Evolutionary conservation across 30 jellyfish, hydroid and myxozoan genomes (phyloP), one percentile per base, ranked within the genome.

Genomic region (Nemopilema nomurai): DNA sequence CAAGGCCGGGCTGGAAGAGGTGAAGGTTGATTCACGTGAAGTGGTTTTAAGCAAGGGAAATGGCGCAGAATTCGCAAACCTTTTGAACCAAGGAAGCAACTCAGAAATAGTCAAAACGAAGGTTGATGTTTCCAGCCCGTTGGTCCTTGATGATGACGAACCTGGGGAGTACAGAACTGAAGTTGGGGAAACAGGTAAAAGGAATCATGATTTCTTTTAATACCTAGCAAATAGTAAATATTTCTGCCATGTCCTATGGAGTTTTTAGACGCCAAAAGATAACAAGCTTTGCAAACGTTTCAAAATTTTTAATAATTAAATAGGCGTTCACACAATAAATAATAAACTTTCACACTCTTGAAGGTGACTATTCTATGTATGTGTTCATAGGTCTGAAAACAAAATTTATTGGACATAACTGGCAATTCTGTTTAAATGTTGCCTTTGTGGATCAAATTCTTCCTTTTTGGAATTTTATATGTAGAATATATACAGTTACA

Each of bases 121-220:
- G 32, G 82, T 83, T 19, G 91, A 83, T 49, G 78, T 76, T 16
- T 70, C 68, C 33, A 66, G 74, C 18, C 91, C 91, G 22, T 71
- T 83, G 80, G 91, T 83, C 0, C 76, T 83, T 4, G 73, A 70
- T 41, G 91, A 83, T 83, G 91, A 83, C 62, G 91, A 71, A 7
- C 77, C 71, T 21, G 91, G 86, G 7, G 82, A 76, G 50, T 83
- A 83, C 28, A 83, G 71, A 63, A 83, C 91, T 22, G 91, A 83
- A 33, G 62, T 83, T 41, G 74, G 86, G 1, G 91, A 71, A 13
- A 74, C 63, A 62, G 91, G 91, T 83, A 53, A 18, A 62, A 13
- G 57, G 57, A 13, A n/a, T n/a, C n/a, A n/a, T n/a, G n/a, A n/a
- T n/a, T n/a, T n/a, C n/a, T n/a, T n/a, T n/a, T n/a, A n/a, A n/a